These are phyloP conservation scores for Calliopsis andreniformis DNA, from an alignment of 1,140 invertebrate species.

Conservation along the genomic window DNA sequence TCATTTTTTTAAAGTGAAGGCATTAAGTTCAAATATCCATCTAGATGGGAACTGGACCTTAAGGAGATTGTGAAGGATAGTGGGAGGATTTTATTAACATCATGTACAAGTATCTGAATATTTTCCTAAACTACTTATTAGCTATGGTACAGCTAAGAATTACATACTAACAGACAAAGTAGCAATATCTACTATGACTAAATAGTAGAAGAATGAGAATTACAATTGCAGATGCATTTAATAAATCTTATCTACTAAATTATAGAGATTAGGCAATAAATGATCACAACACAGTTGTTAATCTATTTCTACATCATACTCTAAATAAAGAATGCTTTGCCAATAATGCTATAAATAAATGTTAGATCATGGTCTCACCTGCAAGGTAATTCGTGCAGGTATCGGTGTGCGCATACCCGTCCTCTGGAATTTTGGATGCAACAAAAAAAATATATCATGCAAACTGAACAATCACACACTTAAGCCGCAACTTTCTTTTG, in stretches of 20 bases:
- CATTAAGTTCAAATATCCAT: conserved; percentile 27
- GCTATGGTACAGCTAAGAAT: conserved; percentile 20
- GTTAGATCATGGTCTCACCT: conserved; percentile 75
- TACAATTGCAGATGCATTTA: not conserved
- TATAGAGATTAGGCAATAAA: conserved; percentile 3
- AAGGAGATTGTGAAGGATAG: conserved; percentile 36
- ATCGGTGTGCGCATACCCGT: conserved; percentile 71
- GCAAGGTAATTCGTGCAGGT: conserved; percentile 75
- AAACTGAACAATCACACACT: conserved; percentile 26
- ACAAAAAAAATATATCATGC: conserved; percentile 63
- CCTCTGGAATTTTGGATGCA: conserved; percentile 76
- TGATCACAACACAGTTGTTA: conserved; percentile 17
- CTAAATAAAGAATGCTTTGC: conserved; percentile 2
- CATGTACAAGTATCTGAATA: conserved; percentile 46
- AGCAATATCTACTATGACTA: conserved; percentile 1
- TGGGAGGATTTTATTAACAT: conserved; percentile 60
- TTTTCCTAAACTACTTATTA: conserved; percentile 34
- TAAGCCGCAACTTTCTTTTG: conserved; percentile 11
- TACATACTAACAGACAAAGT: conserved; percentile 16
- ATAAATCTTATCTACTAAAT: not conserved
- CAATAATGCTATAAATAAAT: conserved; percentile 21
- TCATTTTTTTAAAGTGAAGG: not conserved
- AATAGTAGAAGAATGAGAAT: not conserved
- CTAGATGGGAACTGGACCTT: not conserved
- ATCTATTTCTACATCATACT: conserved; percentile 18